A percentile compares a stretch with the other conserved stretches of the same genome.
Evolutionary conservation across 2,888 invertebrate species (phyloP).

Genomic region (Euclidia mi): DNA sequence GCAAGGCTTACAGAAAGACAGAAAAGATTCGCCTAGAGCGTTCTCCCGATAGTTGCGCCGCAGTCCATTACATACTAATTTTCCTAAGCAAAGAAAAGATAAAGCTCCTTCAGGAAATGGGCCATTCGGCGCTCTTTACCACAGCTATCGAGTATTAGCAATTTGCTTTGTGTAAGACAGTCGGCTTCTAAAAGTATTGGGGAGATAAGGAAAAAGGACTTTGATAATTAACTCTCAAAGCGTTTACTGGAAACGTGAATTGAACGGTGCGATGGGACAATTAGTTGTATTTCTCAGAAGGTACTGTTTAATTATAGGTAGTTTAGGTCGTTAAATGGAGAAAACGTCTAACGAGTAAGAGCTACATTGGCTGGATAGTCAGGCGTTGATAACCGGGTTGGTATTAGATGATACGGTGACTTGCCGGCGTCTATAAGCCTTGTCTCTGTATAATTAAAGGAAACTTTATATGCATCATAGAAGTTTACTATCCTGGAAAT

Average conservation of each 20-base stretch:
- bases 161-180: slow-evolving; percentile 83
- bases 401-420: too few relatives aligned
- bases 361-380: too few relatives aligned
- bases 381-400: too few relatives aligned
- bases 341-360: too few relatives aligned
- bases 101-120: slow-evolving; percentile 82
- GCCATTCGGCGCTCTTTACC: slow-evolving; percentile 78
- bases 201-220: slow-evolving; percentile 72
- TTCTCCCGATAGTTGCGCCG: slow-evolving; percentile 4
- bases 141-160: slow-evolving; percentile 82
- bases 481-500: too few relatives aligned
- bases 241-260: slow-evolving; percentile 72
- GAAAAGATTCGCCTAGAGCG: background rate
- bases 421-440: too few relatives aligned
- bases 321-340: slow-evolving; percentile 16
- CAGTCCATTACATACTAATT: slow-evolving; percentile 32
- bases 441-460: too few relatives aligned
- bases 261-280: slow-evolving; percentile 69
- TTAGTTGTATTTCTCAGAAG: slow-evolving; percentile 60
- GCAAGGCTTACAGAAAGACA: background rate
- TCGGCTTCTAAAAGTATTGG: slow-evolving; percentile 74
- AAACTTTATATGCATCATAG: too few relatives aligned
- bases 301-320: slow-evolving; percentile 50
- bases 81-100: slow-evolving; percentile 72
- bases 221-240: slow-evolving; percentile 78